Evolutionary conservation across 2,113 vertebrate species (phyloP), one percentile per base, ranked within the genome.

Genomic region (Centrocercus urophasianus): DNA sequence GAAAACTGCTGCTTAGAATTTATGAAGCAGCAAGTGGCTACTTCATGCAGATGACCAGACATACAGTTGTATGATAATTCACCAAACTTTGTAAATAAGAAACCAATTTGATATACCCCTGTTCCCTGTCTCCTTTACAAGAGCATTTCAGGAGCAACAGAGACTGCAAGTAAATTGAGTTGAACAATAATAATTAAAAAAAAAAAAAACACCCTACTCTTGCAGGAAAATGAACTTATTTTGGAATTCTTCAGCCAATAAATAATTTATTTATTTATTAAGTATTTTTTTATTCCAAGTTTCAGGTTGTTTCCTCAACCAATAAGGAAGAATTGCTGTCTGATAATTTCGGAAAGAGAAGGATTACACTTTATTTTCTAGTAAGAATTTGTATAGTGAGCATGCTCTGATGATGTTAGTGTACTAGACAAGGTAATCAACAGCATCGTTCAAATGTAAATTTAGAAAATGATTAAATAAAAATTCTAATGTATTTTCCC

Each of bases 361-460:
- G n/a, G 18, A 8, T 78, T 90, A 47, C 59, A 48, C n/a, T 47
- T 48, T 30, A 40, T 54, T 90, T 86, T 64, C 43, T 64, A 25
- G 17, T 69, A 61, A 91, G 57, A 72, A 47, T 69, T 24, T 50
- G 17, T 47, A 32, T 7, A 65, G 43, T 2, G 11, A 73, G 43
- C 3, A 1, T 73, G 54, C 54, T 10, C 54, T 83, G 78, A 52
- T 87, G 70, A 87, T 81, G 9, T 63, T 69, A 79, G 70, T 60
- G 34, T 72, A 30, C 15, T 84, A 83, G 15, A 65, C 38, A 72
- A 77, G 50, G 69, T 92, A 95, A 95, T 95, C 77, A 94, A 63
- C 61, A 72, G 20, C 52, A 72, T 90, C 48, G 87, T 94, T 96
- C 83, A 93, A 67, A 93, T 93, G 77, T 91, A 80, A 76, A 96